Percentiles rank a stretch among this genome's conserved stretches.
These are phyloP conservation scores for Catostylus mosaicus DNA, from an alignment of 30 jellyfish, hydroid and myxozoan genomes.

Conservation along the genomic window DNA sequence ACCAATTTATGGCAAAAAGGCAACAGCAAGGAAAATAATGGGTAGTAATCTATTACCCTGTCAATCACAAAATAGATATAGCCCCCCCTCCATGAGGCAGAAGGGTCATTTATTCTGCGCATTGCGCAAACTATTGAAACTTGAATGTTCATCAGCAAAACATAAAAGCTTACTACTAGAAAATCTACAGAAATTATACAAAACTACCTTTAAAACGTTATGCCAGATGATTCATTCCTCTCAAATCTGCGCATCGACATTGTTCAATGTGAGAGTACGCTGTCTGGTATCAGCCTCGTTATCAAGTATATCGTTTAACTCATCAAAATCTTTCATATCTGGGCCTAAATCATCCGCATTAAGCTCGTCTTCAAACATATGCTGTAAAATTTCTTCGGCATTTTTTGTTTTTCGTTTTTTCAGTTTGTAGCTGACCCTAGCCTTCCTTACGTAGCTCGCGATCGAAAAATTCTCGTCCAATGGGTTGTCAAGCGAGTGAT, in stretches of 20 bases:
- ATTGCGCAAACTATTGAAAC: no score
- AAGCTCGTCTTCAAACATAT: conserved; percentile 98
- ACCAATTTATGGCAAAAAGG: no score
- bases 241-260: conserved; percentile 57
- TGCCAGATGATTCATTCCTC: not conserved
- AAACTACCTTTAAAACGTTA: no score
- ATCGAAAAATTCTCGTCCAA: conserved; percentile 83
- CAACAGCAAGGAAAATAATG: no score
- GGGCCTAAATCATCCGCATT: conserved; percentile 95
- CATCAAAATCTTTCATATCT: conserved; percentile 72
- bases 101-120: no score
- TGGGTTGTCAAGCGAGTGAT: conserved; percentile 32
- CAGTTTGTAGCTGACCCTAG: conserved; percentile 83
- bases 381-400: conserved; percentile 94
- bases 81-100: no score
- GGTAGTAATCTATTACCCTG: no score
- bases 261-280: conserved; percentile 68
- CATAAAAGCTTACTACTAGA: no score
- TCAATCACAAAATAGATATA: no score
- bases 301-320: conserved; percentile 80
- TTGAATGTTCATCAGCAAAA: no score
- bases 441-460: conserved; percentile 54
- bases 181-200: no score
- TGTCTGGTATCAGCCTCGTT: conserved; percentile 18
- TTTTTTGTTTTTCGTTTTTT: conserved; percentile 79